These are phyloP conservation scores for Alviniconcha marisindica DNA, from an alignment of 1,140 invertebrate species.

Conservation along the genomic window DNA sequence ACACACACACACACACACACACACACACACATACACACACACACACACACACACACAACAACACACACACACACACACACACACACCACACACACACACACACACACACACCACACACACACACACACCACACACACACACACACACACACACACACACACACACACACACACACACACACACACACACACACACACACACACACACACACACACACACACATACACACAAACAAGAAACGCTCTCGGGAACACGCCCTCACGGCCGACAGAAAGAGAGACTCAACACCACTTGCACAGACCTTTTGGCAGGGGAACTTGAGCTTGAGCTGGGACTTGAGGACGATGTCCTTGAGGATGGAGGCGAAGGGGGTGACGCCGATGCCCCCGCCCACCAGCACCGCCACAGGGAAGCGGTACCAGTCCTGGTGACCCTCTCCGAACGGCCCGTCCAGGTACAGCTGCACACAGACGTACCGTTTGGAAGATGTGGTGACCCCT, in stretches of 20 bases:
- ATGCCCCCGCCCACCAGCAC: constrained; percentile 99
- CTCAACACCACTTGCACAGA: no score
- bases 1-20: no score
- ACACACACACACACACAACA: no score
- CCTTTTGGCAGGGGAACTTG: constrained; percentile 68
- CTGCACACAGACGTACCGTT: constrained; percentile 66
- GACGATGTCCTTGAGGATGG: constrained; percentile 85
- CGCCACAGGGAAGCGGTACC: constrained; percentile 89
- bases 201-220: constrained; percentile 27
- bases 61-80: no score
- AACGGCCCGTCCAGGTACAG: constrained; percentile 96
- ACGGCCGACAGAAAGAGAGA: no score
- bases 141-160: no score
- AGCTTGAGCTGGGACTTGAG: constrained; percentile 56
- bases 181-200: not conserved
- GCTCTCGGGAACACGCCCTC: no score
- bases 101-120: no score
- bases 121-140: no score
- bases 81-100: no score
- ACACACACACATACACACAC: no score
- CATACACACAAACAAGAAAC: not conserved
- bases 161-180: constrained; percentile 7
- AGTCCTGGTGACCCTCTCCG: constrained; percentile 99
- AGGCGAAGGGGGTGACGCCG: constrained; percentile 99
- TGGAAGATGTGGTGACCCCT: no score